Evolutionary conservation across 2,113 vertebrate genomes (phyloP).

Genomic region (Microtus montanus): DNA sequence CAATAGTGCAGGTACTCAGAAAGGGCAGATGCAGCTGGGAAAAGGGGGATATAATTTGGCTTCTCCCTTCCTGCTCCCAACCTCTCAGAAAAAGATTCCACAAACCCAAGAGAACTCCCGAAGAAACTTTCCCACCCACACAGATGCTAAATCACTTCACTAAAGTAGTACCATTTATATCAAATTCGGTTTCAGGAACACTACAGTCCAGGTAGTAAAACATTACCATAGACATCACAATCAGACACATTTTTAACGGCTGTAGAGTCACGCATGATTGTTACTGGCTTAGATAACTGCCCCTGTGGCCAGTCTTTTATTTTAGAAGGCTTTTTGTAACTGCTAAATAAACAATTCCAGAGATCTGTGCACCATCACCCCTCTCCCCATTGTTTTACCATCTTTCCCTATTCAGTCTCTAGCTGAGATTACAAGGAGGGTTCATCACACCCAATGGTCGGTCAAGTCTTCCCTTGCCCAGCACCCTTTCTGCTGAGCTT

Average conservation of each 20-base stretch:
- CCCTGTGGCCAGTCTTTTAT: not conserved
- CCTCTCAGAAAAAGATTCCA: slow-evolving; percentile 19
- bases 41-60: not conserved
- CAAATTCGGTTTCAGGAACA: not conserved
- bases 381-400: not conserved
- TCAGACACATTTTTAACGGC: not conserved
- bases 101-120: not conserved
- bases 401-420: not conserved
- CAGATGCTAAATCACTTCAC: not conserved
- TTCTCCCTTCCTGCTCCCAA: not conserved
- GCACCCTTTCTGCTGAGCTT: not conserved
- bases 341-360: not conserved
- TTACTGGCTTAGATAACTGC: not conserved
- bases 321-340: not conserved
- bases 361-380: not conserved
- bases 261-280: not conserved
- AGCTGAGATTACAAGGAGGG: not conserved
- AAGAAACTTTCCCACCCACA: not conserved
- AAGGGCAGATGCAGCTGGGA: not conserved
- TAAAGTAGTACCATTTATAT: not conserved
- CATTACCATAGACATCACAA: not conserved
- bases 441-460: not conserved
- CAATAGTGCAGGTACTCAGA: not conserved
- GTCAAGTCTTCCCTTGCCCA: not conserved
- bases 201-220: not conserved